phyloP scores from a whole-genome alignment of 2,113 vertebrate genomes.

The Cyprinodon brontotheroides region DNA sequence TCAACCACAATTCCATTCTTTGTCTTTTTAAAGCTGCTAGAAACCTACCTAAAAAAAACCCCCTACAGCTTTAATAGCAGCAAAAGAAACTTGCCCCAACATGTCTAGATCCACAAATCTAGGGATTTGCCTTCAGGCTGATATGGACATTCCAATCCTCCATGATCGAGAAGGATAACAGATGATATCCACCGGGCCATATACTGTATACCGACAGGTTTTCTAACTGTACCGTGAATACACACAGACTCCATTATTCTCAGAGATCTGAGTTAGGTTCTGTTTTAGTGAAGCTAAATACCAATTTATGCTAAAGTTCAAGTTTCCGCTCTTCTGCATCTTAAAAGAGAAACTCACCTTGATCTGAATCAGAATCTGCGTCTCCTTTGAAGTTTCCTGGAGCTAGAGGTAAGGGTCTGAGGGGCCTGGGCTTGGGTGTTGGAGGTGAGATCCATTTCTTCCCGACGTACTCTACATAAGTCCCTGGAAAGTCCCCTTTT shows the following conservation, averaged over 20 bases:
- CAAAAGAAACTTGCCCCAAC: constrained; percentile 12
- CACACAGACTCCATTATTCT: constrained; percentile 50
- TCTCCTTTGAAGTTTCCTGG: constrained; percentile 84
- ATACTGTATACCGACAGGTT: constrained; percentile 35
- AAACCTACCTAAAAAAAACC: neutral
- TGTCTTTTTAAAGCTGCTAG: neutral
- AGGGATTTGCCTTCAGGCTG: constrained; percentile 18
- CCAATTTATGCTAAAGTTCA: neutral
- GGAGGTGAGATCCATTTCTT: constrained; percentile 94
- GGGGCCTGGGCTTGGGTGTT: constrained; percentile 94
- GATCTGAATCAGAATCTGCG: constrained; percentile 87
- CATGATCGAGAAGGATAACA: constrained; percentile 31
- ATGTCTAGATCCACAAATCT: constrained; percentile 13
- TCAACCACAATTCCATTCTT: neutral
- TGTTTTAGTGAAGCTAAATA: constrained; percentile 44
- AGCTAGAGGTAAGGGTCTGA: constrained; percentile 92
- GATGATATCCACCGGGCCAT: constrained; percentile 39
- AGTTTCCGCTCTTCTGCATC: neutral
- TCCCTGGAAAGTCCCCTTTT: constrained; percentile 97
- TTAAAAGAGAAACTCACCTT: constrained; percentile 83
- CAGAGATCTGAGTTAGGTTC: constrained; percentile 40
- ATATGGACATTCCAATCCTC: constrained; percentile 15
- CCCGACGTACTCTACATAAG: constrained; percentile 95
- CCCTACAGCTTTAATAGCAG: neutral
- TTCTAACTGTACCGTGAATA: constrained; percentile 35